Base-by-base conservation (phyloP, 1,140 invertebrate genomes). In the Zaprionus ornatus region DNA sequence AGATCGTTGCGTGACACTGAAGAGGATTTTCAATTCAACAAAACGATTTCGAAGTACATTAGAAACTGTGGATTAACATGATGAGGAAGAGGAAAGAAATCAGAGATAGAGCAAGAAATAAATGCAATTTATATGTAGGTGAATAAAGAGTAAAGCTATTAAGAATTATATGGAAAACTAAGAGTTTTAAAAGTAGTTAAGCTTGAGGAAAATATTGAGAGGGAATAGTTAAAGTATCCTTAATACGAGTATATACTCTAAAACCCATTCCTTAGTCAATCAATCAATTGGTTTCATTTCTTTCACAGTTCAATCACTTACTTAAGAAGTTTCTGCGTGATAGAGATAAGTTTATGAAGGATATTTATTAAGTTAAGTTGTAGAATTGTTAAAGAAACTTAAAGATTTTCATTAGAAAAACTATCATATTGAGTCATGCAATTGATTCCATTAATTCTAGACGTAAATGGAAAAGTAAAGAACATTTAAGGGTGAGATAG, bases 1-100 rank as follows among this genome's bases (percentile, higher is more conserved):
- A 84, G 82, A 80, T 77, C 77, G 55, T 70, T 68, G 62, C 40
- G 67, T 64, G 62, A 76, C 70, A 74, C 78, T 83, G 77, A 83
- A 77, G 79, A 83, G 80, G 80, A 86, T 86, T 86, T 86, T 88
- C 84, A 86, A 86, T 86, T 86, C 84, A 86, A 86, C 84, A 73
- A 80, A 87, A 79, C 83, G 80, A 88, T 83, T 83, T 80, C 40
- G 55, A 66, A 83, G 82, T 74, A 82, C 84, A 88, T 83, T 83
- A 87, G 78, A 66, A 83, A 87, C 83, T 88, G 50, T 72, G 76
- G 62, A 74, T 74, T 70, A 74, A 74, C 62, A 57, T 63, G 57
- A 63, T 69, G 37, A 40, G 10, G 0, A 45, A n/a, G 2, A n/a
- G n/a, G n/a, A n/a, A 45, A 21, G 56, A 62, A 48, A 48, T 2